Evolutionary conservation across 2,113 vertebrate species (phyloP).

Genomic region (Xiphophorus maculatus): DNA sequence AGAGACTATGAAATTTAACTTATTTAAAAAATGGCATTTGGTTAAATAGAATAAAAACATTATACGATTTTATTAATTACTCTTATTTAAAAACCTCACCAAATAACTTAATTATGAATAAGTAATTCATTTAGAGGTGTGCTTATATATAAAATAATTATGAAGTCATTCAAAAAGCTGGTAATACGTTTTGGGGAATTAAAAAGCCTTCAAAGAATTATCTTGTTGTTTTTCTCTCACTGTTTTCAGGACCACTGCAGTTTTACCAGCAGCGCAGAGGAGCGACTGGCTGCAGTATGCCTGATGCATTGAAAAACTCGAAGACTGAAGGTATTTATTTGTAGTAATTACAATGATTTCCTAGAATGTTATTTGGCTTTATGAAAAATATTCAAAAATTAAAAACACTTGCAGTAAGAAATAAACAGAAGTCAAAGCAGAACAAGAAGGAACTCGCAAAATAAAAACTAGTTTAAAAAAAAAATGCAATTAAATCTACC

Average conservation of each 20-base stretch:
- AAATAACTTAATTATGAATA: no score
- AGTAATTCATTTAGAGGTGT: no score
- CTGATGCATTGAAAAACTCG: background rate
- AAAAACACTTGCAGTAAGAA: background rate
- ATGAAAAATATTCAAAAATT: background rate
- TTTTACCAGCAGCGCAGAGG: background rate
- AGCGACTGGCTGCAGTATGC: background rate
- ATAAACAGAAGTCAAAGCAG: background rate
- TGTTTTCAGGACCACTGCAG: background rate
- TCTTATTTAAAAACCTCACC: no score
- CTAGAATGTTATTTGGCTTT: background rate
- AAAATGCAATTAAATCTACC: no score
- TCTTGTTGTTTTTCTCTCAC: background rate
- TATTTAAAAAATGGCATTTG: no score
- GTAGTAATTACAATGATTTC: background rate
- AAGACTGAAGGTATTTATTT: background rate
- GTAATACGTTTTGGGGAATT: background rate
- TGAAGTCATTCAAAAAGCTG: background rate
- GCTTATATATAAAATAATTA: no score
- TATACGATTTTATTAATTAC: no score
- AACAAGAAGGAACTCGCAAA: background rate
- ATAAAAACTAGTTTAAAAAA: background rate
- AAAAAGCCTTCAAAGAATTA: background rate
- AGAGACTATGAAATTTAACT: no score
- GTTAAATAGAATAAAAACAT: no score